These are phyloP conservation scores for Andrena bicolor DNA, from an alignment of 2,888 invertebrate genomes.

Conservation along the genomic window DNA sequence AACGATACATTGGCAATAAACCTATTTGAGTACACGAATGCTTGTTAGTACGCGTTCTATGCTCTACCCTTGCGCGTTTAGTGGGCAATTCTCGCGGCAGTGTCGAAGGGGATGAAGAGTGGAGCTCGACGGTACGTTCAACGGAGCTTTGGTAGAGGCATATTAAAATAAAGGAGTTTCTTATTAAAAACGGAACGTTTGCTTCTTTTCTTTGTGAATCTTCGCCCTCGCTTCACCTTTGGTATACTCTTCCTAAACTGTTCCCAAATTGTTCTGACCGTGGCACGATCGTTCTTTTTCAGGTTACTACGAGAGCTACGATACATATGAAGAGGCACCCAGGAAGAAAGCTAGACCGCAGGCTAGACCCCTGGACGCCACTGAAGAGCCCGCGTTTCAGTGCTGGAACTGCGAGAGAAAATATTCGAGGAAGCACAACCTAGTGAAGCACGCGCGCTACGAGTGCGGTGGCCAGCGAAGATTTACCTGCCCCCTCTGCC, in stretches of 20 bases:
- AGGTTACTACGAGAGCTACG: conserved; percentile 36
- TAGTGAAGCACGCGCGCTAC: conserved; percentile 83
- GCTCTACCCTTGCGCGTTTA: too few species aligned
- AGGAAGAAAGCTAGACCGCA: conserved; percentile 7
- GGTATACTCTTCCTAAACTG: background rate
- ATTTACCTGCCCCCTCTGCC: conserved; percentile 76
- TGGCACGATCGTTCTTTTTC: conserved; percentile 53
- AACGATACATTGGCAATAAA: conserved; percentile 3
- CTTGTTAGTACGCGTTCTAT: background rate
- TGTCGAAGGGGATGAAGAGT: too few species aligned
- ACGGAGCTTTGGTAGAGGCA: background rate
- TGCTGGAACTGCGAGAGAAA: conserved; percentile 81
- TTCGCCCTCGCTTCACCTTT: background rate
- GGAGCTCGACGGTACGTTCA: background rate
- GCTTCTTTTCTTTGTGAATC: background rate
- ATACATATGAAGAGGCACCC: background rate
- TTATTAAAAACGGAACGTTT: background rate
- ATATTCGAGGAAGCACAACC: conserved; percentile 80
- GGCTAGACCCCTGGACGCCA: background rate
- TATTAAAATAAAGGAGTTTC: background rate
- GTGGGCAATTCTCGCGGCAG: too few species aligned
- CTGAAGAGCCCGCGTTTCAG: conserved; percentile 7
- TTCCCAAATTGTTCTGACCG: conserved; percentile 36
- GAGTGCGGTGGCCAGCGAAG: conserved; percentile 83
- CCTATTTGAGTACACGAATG: background rate